phyloP scores from a whole-genome alignment of 1,140 invertebrate species.

The Solen grandis region DNA sequence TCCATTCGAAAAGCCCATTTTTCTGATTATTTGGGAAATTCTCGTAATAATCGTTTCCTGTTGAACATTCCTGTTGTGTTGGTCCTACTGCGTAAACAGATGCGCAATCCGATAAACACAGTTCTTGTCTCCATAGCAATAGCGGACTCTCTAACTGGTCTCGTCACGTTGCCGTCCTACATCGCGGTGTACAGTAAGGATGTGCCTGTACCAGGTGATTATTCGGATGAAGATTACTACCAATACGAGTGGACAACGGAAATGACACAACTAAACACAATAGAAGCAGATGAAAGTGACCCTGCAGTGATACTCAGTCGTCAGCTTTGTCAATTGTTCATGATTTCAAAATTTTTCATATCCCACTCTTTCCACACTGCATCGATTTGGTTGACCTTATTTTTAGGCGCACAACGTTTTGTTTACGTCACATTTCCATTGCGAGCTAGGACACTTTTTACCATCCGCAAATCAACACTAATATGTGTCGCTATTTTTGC shows the following conservation, averaged over 20 bases:
- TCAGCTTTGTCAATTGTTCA: neutral
- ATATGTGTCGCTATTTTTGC: neutral
- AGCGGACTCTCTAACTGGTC: constrained; percentile 31
- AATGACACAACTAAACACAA: neutral
- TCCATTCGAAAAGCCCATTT: constrained; percentile 31
- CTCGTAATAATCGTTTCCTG: constrained; percentile 16
- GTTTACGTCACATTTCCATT: neutral
- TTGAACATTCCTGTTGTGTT: constrained; percentile 9
- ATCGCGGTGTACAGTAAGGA: constrained; percentile 30
- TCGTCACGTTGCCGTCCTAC: constrained; percentile 41
- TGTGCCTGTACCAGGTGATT: neutral
- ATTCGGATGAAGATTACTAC: neutral
- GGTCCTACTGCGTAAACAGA: constrained; percentile 25
- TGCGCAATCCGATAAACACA: constrained; percentile 27
- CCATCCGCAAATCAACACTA: neutral
- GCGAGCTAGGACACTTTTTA: neutral
- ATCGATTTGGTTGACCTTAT: neutral
- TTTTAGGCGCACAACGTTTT: neutral
- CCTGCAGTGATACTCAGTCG: constrained; percentile 28
- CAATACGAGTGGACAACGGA: too few relatives aligned
- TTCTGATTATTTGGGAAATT: constrained; percentile 25
- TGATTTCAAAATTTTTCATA: neutral
- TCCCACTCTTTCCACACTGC: neutral
- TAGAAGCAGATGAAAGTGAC: constrained; percentile 18
- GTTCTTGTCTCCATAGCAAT: constrained; percentile 44